Percentiles rank a stretch among this genome's conserved stretches.
Conservation (phyloP, 2,888 invertebrate species). For the Barypeithes pellucidus region DNA sequence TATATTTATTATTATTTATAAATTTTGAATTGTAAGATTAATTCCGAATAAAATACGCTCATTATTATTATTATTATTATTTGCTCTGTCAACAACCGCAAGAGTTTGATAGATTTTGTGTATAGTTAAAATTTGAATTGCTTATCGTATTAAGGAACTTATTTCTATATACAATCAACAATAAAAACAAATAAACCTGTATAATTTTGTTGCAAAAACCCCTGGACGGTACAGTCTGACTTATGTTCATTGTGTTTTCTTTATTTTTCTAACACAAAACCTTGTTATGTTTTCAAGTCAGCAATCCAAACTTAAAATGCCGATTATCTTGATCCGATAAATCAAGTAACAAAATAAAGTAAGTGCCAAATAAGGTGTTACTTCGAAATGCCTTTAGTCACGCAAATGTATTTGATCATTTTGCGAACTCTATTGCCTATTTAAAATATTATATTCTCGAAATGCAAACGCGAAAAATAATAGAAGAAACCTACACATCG, state of each 20-base stretch:
- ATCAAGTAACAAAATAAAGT: constrained; percentile 38
- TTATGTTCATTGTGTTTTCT: not conserved
- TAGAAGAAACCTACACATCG: too few relatives aligned
- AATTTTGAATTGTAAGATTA: too few relatives aligned
- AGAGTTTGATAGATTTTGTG: too few relatives aligned
- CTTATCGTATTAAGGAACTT: too few relatives aligned
- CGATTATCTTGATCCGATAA: constrained; percentile 32
- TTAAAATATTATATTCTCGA: constrained; percentile 22
- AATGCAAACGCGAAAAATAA: not conserved
- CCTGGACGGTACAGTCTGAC: not conserved
- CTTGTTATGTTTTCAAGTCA: constrained; percentile 6
- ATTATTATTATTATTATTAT: too few relatives aligned
- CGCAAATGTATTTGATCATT: constrained; percentile 51
- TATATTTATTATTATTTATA: too few relatives aligned
- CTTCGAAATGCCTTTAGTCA: constrained; percentile 47
- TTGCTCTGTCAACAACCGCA: too few relatives aligned
- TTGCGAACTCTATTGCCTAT: constrained; percentile 39
- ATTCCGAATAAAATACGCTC: too few relatives aligned
- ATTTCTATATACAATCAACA: too few relatives aligned
- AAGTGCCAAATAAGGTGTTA: constrained; percentile 43
- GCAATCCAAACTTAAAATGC: not conserved
- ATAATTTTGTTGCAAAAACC: too few relatives aligned
- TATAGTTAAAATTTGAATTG: too few relatives aligned
- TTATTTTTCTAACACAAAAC: not conserved
- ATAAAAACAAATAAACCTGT: too few relatives aligned